phyloP scores from a whole-genome alignment of 2,888 invertebrate species.

The Agonopterix arenella region DNA sequence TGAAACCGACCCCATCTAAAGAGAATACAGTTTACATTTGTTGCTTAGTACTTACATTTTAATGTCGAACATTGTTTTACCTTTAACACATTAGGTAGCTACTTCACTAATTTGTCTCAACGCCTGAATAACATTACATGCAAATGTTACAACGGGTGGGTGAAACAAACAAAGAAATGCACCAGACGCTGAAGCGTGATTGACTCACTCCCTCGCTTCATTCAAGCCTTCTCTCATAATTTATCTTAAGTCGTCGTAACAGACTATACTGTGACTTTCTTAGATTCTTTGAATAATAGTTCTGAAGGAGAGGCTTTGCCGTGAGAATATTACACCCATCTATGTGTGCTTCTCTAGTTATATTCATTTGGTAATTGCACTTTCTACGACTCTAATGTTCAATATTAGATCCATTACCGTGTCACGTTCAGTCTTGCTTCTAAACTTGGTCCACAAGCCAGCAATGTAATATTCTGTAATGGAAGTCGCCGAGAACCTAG shows the following conservation, averaged over 20 bases:
- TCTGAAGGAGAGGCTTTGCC: slow-evolving; percentile 20
- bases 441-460: slow-evolving; percentile 1
- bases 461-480: slow-evolving; percentile 27
- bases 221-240: slow-evolving; percentile 5
- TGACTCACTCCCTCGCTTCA: not conserved
- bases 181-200: not conserved
- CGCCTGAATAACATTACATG: too few relatives aligned
- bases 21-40: too few relatives aligned
- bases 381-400: slow-evolving; percentile 9
- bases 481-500: slow-evolving; percentile 50
- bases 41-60: too few relatives aligned
- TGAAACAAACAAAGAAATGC: not conserved
- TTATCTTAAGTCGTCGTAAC: slow-evolving; percentile 4
- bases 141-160: too few relatives aligned
- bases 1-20: too few relatives aligned
- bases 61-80: too few relatives aligned
- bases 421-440: slow-evolving; percentile 4
- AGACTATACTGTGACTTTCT: slow-evolving; percentile 4
- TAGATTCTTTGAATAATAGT: slow-evolving; percentile 16
- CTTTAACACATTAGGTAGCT: too few relatives aligned
- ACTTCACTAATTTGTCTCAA: too few relatives aligned
- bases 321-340: slow-evolving; percentile 30
- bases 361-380: slow-evolving; percentile 29
- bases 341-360: slow-evolving; percentile 31
- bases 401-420: slow-evolving; percentile 19